These are phyloP conservation scores for Eulemur macaco DNA, from an alignment of 2,113 vertebrate genomes.

Conservation along the genomic window DNA sequence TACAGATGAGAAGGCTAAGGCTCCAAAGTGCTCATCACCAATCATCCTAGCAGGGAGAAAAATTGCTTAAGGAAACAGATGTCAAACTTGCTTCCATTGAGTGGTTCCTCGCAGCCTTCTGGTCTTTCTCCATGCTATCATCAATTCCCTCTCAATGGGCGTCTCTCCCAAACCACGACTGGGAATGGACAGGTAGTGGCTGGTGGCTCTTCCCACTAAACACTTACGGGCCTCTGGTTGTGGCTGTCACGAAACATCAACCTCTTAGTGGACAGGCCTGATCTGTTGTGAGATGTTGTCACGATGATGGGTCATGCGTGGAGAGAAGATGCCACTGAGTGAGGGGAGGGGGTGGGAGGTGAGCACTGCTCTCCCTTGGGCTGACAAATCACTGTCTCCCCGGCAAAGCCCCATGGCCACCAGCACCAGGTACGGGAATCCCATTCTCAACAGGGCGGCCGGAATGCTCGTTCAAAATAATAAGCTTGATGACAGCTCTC, in stretches of 20 bases:
- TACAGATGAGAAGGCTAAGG: background rate
- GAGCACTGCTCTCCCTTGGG: rapidly evolving
- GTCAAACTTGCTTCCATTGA: background rate
- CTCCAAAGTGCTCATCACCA: too few relatives aligned
- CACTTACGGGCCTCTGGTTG: background rate
- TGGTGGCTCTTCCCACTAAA: background rate
- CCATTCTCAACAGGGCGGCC: too few relatives aligned
- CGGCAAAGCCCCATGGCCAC: too few relatives aligned
- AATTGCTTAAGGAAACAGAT: background rate
- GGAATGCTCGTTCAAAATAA: too few relatives aligned
- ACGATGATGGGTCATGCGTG: rapidly evolving
- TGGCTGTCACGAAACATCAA: background rate
- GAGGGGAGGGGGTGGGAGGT: rapidly evolving
- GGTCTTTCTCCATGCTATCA: background rate
- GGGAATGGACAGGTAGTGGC: background rate
- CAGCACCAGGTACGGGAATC: background rate
- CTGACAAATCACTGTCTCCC: background rate
- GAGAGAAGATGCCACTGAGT: background rate
- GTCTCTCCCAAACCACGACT: background rate
- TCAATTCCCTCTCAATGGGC: background rate
- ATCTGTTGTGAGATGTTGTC: rapidly evolving
- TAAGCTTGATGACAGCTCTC: too few relatives aligned
- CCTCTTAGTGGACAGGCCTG: background rate
- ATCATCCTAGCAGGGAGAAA: background rate
- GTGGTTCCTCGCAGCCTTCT: background rate